These are phyloP conservation scores for Yponomeuta cagnagella DNA, from an alignment of 2,888 invertebrate species.

Conservation along the genomic window DNA sequence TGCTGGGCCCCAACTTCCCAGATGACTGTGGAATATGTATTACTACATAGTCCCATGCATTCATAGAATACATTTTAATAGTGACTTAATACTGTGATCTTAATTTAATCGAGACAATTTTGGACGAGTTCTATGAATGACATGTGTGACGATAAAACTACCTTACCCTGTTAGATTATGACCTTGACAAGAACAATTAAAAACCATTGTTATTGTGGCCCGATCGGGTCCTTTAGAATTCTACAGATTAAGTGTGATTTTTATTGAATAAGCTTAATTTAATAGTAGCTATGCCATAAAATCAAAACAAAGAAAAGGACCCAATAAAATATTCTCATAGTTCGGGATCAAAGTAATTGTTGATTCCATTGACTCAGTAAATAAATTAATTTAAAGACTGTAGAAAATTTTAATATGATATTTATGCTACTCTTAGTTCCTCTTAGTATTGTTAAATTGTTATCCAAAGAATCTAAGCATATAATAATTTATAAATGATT, in stretches of 20 bases:
- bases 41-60: slow-evolving; percentile 59
- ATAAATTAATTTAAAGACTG: slow-evolving; percentile 28
- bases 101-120: slow-evolving; percentile 72
- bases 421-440: slow-evolving; percentile 65
- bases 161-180: slow-evolving; percentile 35
- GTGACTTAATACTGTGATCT: slow-evolving; percentile 76
- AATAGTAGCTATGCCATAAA: slow-evolving; percentile 33
- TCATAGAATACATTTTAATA: slow-evolving; percentile 64
- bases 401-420: slow-evolving; percentile 31
- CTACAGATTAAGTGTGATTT: slow-evolving; percentile 54
- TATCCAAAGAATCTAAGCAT: slow-evolving; percentile 68
- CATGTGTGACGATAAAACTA: slow-evolving; percentile 53
- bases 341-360: background rate
- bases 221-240: too few species aligned
- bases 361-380: slow-evolving; percentile 15
- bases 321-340: background rate
- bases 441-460: slow-evolving; percentile 69
- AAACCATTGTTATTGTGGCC: too few species aligned
- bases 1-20: slow-evolving; percentile 52
- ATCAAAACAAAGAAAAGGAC: slow-evolving; percentile 22
- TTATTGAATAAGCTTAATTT: slow-evolving; percentile 56
- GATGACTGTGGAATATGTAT: slow-evolving; percentile 74
- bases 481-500: slow-evolving; percentile 62
- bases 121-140: slow-evolving; percentile 67
- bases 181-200: too few species aligned